Base-by-base conservation (phyloP, 2,113 vertebrate species). In the Poecilia latipinna region DNA sequence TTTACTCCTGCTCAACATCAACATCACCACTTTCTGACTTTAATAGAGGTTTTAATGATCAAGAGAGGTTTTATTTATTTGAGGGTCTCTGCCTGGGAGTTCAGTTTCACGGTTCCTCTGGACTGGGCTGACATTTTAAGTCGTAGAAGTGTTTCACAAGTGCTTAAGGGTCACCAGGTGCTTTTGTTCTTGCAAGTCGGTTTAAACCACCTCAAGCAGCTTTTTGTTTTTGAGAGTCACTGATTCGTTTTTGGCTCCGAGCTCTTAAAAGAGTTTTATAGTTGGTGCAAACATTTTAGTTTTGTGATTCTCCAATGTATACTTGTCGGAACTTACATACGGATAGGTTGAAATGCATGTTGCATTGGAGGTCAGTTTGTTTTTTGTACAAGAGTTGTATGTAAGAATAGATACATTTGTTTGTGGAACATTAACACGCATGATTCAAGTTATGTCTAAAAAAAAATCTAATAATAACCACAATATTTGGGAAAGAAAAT, bases 41-140 rank as follows among this genome's bases (percentile, higher is more conserved):
- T 87, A 80, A 77, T 84, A 86, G 61, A 86, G 70, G 72, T 83
- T 81, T 89, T 63, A 82, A 77, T 79, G 74, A 88, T 80, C 29
- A 80, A 82, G 61, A 31, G 61, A 67, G 72, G 70, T 61, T 62
- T 79, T 69, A 79, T 86, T 87, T 85, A 65, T 85, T 77, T 65
- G 78, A 75, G 78, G 42, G 64, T 57, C 72, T 32, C 61, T 17
- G 44, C 24, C 54, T 63, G 74, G 31, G 8, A 48, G 68, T 61
- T 62, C 68, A n/a, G 31, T 28, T 64, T 60, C 35, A 63, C 62
- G 54, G 31, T 74, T 82, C 65, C 35, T 31, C 75, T 62, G 32
- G 71, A 37, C 76, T 68, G 75, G 44, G 76, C 68, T 60, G 75
- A 87, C 72, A 74, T 61, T 48, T 65, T 1, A 15, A 70, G 64